phyloP scores from a whole-genome alignment of 2,797 vertebrate species.

The Dendrocincla fuliginosa region DNA sequence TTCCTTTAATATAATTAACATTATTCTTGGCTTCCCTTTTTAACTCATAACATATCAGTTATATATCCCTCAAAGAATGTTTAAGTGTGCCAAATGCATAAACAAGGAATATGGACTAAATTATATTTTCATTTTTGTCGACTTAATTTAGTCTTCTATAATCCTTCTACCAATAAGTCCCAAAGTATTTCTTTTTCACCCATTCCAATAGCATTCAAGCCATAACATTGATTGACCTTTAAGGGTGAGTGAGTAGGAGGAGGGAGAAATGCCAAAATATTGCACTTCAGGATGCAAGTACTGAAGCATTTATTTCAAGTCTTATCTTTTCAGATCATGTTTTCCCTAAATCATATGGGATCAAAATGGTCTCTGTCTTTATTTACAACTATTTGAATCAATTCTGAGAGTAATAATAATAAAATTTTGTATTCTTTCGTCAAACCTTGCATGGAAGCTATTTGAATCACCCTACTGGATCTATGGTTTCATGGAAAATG shows the following conservation, averaged over 20 bases:
- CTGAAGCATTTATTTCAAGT: neutral
- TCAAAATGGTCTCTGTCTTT: neutral
- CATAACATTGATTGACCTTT: neutral
- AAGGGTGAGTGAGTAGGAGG: neutral
- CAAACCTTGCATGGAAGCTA: neutral
- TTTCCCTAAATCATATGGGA: neutral
- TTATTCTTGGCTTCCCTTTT: slow-evolving; percentile 38
- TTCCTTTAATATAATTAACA: slow-evolving; percentile 31
- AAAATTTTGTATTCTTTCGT: neutral
- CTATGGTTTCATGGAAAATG: neutral
- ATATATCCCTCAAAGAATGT: slow-evolving; percentile 47
- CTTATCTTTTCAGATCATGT: neutral
- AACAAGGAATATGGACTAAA: slow-evolving; percentile 48
- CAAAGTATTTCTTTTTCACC: slow-evolving; percentile 13
- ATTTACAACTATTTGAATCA: neutral
- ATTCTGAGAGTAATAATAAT: neutral
- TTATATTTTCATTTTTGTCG: slow-evolving; percentile 63
- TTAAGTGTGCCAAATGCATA: slow-evolving; percentile 49
- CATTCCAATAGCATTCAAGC: slow-evolving; percentile 24
- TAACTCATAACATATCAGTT: slow-evolving; percentile 9
- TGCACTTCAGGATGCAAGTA: neutral
- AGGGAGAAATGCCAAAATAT: neutral
- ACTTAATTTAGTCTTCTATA: slow-evolving; percentile 60
- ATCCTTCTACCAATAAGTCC: slow-evolving; percentile 41
- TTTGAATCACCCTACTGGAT: neutral